Percentiles rank a stretch among this genome's conserved stretches.
phyloP scores from a whole-genome alignment of 1,140 invertebrate genomes.

The Tetramorium parvispinum region DNA sequence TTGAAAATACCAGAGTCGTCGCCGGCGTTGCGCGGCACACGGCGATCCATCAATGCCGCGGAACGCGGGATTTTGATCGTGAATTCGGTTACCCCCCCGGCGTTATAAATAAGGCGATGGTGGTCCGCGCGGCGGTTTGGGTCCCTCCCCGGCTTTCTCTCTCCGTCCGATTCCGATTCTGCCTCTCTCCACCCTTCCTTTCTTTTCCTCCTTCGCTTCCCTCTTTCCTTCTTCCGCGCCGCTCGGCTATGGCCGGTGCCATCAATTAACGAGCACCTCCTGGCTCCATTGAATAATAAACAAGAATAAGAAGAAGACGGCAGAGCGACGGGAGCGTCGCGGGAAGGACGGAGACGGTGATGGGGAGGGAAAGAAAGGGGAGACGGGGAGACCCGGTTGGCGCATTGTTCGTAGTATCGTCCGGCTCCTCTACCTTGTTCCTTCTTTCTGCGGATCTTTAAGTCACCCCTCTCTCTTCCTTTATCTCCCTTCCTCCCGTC shows the following conservation, averaged over 20 bases:
- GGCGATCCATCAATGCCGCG: constrained; percentile 83
- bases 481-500: constrained; percentile 41
- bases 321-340: constrained; percentile 62
- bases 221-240: constrained; percentile 30
- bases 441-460: constrained; percentile 65
- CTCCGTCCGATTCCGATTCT: constrained; percentile 3
- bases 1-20: constrained; percentile 76
- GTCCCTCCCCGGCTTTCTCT: not conserved
- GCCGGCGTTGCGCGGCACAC: constrained; percentile 60
- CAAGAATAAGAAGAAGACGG: constrained; percentile 78
- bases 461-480: constrained; percentile 59
- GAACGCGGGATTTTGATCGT: constrained; percentile 84
- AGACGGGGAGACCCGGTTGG: constrained; percentile 60
- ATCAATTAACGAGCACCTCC: constrained; percentile 84
- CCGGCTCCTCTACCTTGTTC: constrained; percentile 69
- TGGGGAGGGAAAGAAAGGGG: constrained; percentile 48
- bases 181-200: not conserved
- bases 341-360: constrained; percentile 39
- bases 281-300: constrained; percentile 84
- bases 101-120: constrained; percentile 83
- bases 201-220: constrained; percentile 10
- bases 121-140: constrained; percentile 55
- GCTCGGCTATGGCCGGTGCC: constrained; percentile 76
- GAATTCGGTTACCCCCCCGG: constrained; percentile 80
- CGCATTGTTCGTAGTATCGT: constrained; percentile 77